phyloP scores from a whole-genome alignment of 1,140 invertebrate species.

The Cotesia glomerata region DNA sequence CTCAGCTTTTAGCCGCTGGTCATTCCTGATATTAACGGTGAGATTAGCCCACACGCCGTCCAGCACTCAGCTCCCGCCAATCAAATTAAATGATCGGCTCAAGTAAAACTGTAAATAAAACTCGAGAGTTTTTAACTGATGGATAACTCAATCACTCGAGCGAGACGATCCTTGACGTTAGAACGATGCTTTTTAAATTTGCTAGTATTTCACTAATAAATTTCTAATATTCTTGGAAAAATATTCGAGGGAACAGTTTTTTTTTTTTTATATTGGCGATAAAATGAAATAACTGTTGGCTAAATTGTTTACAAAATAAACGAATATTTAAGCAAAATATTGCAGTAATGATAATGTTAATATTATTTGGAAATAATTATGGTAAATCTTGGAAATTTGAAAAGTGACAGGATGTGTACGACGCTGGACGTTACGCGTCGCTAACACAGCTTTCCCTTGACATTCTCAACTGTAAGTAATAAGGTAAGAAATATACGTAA shows the following conservation, averaged over 20 bases:
- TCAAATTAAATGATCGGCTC: no score
- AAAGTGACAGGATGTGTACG: neutral
- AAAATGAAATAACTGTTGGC: no score
- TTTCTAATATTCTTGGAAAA: neutral
- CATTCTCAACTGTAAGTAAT: constrained; percentile 3
- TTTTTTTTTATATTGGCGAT: no score
- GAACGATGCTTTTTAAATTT: neutral
- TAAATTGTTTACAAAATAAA: no score
- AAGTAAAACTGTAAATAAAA: neutral
- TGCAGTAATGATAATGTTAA: no score
- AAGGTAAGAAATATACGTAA: neutral
- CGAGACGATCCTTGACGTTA: constrained; percentile 10
- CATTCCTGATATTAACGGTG: no score
- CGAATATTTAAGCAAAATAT: no score
- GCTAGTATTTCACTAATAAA: neutral
- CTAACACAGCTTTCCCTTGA: constrained; percentile 5
- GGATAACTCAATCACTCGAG: constrained; percentile 9
- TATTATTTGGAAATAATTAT: no score
- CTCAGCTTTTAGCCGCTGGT: no score
- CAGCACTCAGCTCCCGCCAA: no score
- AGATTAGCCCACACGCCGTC: no score
- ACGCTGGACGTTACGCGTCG: constrained; percentile 7
- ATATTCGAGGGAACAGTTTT: neutral
- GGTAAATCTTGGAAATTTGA: neutral
- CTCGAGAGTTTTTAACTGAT: neutral